A percentile compares a stretch with the other conserved stretches of the same genome.
Evolutionary conservation across 2,113 vertebrate species (phyloP).

Genomic region (Campylomormyrus tamandua): DNA sequence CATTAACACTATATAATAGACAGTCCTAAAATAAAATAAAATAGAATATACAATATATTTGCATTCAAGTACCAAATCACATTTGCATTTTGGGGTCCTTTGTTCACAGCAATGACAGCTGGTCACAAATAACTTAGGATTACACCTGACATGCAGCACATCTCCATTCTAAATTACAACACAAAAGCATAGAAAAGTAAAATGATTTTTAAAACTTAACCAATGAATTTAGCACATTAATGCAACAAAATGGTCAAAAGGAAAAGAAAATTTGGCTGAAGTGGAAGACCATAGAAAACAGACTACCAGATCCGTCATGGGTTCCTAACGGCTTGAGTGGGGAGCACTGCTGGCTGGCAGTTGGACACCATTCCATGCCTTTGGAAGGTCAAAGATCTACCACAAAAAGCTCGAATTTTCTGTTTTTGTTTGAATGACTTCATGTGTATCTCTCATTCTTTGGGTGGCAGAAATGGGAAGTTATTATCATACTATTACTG

Average conservation of each 20-base stretch:
- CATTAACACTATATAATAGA: neutral
- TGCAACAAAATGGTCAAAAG: neutral
- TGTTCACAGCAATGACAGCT: constrained; percentile 7
- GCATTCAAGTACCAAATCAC: constrained; percentile 3
- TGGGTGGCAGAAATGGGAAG: neutral
- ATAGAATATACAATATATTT: neutral
- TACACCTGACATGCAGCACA: neutral
- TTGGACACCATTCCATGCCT: no score
- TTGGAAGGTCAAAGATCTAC: neutral
- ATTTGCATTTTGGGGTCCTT: neutral
- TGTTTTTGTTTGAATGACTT: constrained; percentile 21
- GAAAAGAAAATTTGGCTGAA: neutral
- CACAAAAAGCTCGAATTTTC: neutral
- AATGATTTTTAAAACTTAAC: neutral
- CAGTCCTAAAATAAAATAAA: neutral
- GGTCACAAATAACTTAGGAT: neutral
- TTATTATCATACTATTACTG: neutral
- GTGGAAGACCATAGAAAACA: neutral
- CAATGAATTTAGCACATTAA: neutral
- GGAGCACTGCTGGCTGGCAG: neutral
- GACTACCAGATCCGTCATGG: neutral
- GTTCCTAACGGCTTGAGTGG: neutral
- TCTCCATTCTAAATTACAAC: constrained; percentile 3
- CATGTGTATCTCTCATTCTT: neutral
- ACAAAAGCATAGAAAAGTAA: neutral